Conservation (phyloP, 2,113 vertebrate genomes). For the Ranitomeya variabilis region DNA sequence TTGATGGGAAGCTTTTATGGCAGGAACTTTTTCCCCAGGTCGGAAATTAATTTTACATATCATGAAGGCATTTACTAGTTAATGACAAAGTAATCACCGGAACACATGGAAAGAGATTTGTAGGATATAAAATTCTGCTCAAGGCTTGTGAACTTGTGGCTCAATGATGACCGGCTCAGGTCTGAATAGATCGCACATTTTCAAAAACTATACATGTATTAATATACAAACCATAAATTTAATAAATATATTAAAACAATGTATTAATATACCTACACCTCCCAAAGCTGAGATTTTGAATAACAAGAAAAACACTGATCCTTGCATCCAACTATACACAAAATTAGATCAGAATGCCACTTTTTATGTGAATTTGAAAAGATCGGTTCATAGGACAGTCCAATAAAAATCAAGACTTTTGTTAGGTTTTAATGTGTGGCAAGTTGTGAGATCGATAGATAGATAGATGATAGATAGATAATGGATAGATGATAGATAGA, state of each 20-base stretch:
- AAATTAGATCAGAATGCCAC: too few species aligned
- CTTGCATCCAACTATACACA: too few species aligned
- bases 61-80: slow-evolving; percentile 16
- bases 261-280: too few species aligned
- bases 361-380: too few species aligned
- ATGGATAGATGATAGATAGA: background rate
- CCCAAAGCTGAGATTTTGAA: too few species aligned
- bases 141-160: background rate
- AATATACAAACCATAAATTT: background rate
- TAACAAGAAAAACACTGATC: too few species aligned
- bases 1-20: background rate
- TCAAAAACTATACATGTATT: background rate
- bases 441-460: too few species aligned
- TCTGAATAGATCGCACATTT: background rate
- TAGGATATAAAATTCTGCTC: background rate
- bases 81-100: slow-evolving; percentile 18
- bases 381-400: too few species aligned
- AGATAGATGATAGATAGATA: background rate
- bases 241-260: too few species aligned
- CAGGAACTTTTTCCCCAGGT: slow-evolving; percentile 10
- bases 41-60: slow-evolving; percentile 28
- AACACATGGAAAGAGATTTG: background rate
- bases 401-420: too few species aligned
- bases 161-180: background rate
- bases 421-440: too few species aligned